Conservation (phyloP, 2,888 invertebrate genomes). For the Hydrotaea cyrtoneurina region DNA sequence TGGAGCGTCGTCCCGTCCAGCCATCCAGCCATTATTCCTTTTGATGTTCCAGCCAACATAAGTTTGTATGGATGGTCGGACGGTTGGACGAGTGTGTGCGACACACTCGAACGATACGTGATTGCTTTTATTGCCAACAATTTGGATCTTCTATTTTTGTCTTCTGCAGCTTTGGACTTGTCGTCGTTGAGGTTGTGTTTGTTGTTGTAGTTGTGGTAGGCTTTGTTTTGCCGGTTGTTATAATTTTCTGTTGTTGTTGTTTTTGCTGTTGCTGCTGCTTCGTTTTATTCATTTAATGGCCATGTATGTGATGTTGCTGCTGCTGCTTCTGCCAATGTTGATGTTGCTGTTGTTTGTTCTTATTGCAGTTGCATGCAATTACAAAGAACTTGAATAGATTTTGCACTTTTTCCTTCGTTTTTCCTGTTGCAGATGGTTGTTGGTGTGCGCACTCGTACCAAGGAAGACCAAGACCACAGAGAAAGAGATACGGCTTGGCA, state of each 20-base stretch:
- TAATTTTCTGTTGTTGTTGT: conserved; percentile 47
- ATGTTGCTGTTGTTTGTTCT: conserved; percentile 38
- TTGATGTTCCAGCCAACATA: conserved; percentile 20
- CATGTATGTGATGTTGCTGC: conserved; percentile 6
- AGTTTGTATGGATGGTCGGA: background rate
- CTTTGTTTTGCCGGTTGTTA: conserved; percentile 45
- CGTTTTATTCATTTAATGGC: conserved; percentile 30
- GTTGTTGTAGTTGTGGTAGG: no score
- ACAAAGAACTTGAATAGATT: conserved; percentile 58
- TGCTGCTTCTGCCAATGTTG: conserved; percentile 31
- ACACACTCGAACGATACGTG: conserved; percentile 45
- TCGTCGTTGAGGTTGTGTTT: background rate
- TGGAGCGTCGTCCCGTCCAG: background rate
- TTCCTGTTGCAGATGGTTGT: conserved; percentile 25
- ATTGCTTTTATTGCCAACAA: conserved; percentile 67
- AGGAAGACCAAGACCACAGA: no score
- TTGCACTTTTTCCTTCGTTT: conserved; percentile 41
- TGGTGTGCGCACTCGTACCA: background rate
- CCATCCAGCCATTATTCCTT: conserved; percentile 2
- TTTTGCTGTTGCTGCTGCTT: conserved; percentile 30
- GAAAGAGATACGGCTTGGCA: no score
- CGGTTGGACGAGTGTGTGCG: background rate
- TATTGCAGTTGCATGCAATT: conserved; percentile 57
- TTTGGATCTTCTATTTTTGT: conserved; percentile 68
- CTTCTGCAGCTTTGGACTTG: conserved; percentile 50